These are phyloP conservation scores for Meriones unguiculatus DNA, from an alignment of 2,113 vertebrate species.

Conservation along the genomic window DNA sequence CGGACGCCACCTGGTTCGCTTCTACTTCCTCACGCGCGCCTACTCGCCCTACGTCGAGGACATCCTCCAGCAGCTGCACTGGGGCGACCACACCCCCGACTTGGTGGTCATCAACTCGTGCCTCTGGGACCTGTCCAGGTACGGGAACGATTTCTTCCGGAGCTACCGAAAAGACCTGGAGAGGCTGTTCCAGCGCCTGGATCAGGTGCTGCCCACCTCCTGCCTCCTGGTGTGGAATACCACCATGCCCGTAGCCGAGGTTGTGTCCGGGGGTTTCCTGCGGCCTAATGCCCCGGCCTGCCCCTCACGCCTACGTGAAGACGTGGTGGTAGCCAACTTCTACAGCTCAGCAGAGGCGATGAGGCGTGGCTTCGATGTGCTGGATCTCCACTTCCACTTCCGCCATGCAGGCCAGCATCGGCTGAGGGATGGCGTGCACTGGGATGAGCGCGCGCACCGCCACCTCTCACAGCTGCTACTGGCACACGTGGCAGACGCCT, in stretches of 20 bases:
- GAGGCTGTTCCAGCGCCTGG: slow-evolving; percentile 84
- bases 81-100: slow-evolving; percentile 70
- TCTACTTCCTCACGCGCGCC: slow-evolving; percentile 88
- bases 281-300: slow-evolving; percentile 61
- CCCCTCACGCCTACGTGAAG: slow-evolving; percentile 71
- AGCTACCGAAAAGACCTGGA: slow-evolving; percentile 85
- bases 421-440: slow-evolving; percentile 86
- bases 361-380: slow-evolving; percentile 84
- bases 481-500: slow-evolving; percentile 86
- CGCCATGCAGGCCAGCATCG: slow-evolving; percentile 83
- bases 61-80: slow-evolving; percentile 82
- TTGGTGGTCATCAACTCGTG: slow-evolving; percentile 90
- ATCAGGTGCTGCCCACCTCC: slow-evolving; percentile 76
- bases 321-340: slow-evolving; percentile 91
- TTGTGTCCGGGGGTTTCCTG: slow-evolving; percentile 86
- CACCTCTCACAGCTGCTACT: slow-evolving; percentile 87
- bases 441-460: slow-evolving; percentile 88
- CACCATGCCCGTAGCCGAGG: slow-evolving; percentile 88
- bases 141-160: slow-evolving; percentile 67
- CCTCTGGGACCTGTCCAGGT: slow-evolving; percentile 90
- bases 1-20: slow-evolving; percentile 87
- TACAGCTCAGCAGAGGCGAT: slow-evolving; percentile 84
- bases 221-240: slow-evolving; percentile 90
- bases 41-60: slow-evolving; percentile 86
- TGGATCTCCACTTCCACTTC: slow-evolving; percentile 91